Evolutionary conservation across 2,113 vertebrate species (phyloP).

Genomic region (Dinomys branickii): DNA sequence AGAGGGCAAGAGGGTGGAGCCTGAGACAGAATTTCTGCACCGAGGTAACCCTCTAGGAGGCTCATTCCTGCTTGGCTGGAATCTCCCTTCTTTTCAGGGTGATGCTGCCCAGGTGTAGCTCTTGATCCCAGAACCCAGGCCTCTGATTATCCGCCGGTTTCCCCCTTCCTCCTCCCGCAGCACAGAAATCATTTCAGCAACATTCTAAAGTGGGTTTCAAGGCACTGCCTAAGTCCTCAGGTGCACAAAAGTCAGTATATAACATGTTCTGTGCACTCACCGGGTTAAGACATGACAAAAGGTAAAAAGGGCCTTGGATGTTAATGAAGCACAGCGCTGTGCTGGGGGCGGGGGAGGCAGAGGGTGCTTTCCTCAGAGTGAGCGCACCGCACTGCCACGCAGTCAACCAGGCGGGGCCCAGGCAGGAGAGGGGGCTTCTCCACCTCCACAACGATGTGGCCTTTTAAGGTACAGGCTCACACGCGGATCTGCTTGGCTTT

Average conservation of each 20-base stretch:
- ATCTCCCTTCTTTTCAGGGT: no score
- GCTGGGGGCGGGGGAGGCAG: background rate
- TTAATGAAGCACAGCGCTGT: background rate
- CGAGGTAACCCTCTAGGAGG: background rate
- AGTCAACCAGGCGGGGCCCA: rapidly evolving
- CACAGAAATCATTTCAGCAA: background rate
- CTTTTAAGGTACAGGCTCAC: background rate
- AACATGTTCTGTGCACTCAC: background rate
- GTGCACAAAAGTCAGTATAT: background rate
- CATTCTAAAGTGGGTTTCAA: background rate
- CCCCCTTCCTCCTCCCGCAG: background rate
- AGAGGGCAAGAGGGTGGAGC: background rate
- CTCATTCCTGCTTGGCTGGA: background rate
- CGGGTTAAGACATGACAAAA: background rate
- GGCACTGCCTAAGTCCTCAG: background rate
- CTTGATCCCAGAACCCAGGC: rapidly evolving
- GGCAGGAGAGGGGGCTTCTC: background rate
- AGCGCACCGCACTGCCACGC: background rate
- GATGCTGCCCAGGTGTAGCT: background rate
- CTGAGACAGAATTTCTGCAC: background rate
- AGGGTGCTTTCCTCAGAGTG: no score
- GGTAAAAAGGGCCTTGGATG: background rate
- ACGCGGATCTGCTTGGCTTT: conserved; percentile 61
- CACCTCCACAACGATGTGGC: background rate
- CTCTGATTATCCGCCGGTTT: background rate